These are phyloP conservation scores for Thereva nobilitata DNA, from an alignment of 2,888 invertebrate genomes.

Conservation along the genomic window DNA sequence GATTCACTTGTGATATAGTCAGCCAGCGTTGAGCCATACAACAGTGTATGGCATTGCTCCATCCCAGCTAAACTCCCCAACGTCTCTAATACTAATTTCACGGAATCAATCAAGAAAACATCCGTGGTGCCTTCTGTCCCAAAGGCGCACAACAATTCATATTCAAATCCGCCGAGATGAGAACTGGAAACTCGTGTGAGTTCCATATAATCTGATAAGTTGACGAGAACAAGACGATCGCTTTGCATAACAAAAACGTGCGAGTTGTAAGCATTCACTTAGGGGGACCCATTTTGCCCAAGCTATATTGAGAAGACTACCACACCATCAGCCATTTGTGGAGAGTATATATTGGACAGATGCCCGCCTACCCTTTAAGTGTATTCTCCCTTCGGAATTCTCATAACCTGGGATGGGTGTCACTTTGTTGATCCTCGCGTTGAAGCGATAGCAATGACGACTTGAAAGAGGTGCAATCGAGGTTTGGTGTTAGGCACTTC, in stretches of 20 bases:
- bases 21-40: not conserved
- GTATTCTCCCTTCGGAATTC: too few relatives aligned
- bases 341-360: too few relatives aligned
- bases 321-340: too few relatives aligned
- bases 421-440: not conserved
- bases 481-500: constrained; percentile 8
- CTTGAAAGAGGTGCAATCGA: constrained; percentile 10
- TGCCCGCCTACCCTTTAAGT: too few relatives aligned
- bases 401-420: not conserved
- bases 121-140: constrained; percentile 23
- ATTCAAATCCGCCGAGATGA: constrained; percentile 18
- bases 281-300: not conserved
- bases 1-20: constrained; percentile 5
- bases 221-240: constrained; percentile 26
- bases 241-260: constrained; percentile 27
- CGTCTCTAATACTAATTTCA: constrained; percentile 35
- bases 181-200: constrained; percentile 19
- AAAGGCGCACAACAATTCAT: constrained; percentile 15
- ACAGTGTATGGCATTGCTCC: not conserved
- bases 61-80: constrained; percentile 1
- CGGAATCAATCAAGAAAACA: constrained; percentile 33
- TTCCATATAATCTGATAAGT: constrained; percentile 30
- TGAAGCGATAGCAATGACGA: constrained; percentile 12
- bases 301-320: not conserved
- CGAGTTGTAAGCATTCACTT: constrained; percentile 19